phyloP scores from a whole-genome alignment of 2,888 invertebrate species.

The Agapetus fuscipes region DNA sequence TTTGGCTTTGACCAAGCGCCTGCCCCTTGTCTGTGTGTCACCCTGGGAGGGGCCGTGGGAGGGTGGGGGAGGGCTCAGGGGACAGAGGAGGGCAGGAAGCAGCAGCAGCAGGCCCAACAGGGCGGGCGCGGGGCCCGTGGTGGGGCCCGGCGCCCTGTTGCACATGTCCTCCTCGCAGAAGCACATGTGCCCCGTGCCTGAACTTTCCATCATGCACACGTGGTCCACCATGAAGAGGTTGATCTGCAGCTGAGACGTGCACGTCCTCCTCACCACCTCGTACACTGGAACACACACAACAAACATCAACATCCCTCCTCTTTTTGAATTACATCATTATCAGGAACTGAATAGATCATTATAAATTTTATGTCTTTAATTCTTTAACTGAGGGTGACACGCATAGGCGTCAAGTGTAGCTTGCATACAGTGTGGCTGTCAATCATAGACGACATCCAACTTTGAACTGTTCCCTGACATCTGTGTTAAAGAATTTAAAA shows the following conservation, averaged over 20 bases:
- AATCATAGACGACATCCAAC: no score
- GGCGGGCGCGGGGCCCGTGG: slow-evolving; percentile 27
- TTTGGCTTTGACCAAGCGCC: no score
- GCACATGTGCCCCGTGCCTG: slow-evolving; percentile 96
- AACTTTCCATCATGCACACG: slow-evolving; percentile 98
- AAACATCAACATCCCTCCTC: no score
- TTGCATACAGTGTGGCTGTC: no score
- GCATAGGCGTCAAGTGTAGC: no score
- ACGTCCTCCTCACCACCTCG: slow-evolving; percentile 84
- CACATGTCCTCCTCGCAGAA: slow-evolving; percentile 98
- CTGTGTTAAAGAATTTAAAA: no score
- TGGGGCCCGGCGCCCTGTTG: slow-evolving; percentile 48
- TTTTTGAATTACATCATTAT: no score
- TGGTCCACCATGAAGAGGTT: slow-evolving; percentile 97
- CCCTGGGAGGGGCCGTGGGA: background rate
- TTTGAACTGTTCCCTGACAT: no score
- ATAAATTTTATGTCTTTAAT: no score
- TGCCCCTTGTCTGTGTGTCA: no score
- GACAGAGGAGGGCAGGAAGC: slow-evolving; percentile 4
- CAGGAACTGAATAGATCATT: no score
- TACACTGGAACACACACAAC: slow-evolving; percentile 57
- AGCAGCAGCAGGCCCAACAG: slow-evolving; percentile 10
- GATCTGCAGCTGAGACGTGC: slow-evolving; percentile 88
- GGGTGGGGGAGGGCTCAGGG: background rate
- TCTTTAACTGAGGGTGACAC: no score